A percentile compares a stretch with the other conserved stretches of the same genome.
Conservation (phyloP, 1,140 invertebrate species). For the Drosophila gunungcola region DNA sequence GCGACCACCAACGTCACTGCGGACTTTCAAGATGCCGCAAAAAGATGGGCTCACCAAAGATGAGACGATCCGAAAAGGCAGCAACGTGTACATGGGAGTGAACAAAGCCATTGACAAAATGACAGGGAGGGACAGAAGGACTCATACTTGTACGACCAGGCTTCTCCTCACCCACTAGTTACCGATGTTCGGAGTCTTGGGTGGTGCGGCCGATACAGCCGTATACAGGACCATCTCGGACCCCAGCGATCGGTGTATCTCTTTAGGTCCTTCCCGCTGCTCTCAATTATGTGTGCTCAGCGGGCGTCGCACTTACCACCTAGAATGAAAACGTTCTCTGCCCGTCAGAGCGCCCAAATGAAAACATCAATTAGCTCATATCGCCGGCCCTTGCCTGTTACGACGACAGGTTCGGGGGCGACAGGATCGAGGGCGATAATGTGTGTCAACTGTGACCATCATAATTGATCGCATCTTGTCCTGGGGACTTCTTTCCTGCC, state of each 20-base stretch:
- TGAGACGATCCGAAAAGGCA: slow-evolving; percentile 63
- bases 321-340: slow-evolving; percentile 68
- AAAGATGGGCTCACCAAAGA: slow-evolving; percentile 64
- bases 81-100: slow-evolving; percentile 43
- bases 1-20: slow-evolving; percentile 66
- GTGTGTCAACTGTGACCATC: slow-evolving; percentile 81
- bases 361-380: slow-evolving; percentile 81
- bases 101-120: slow-evolving; percentile 79
- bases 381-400: slow-evolving; percentile 32
- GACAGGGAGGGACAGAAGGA: slow-evolving; percentile 16
- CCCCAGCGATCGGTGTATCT: slow-evolving; percentile 5
- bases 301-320: slow-evolving; percentile 83
- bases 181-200: slow-evolving; percentile 45
- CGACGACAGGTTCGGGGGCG: slow-evolving; percentile 59
- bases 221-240: slow-evolving; percentile 21
- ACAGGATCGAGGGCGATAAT: slow-evolving; percentile 65
- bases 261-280: slow-evolving; percentile 36
- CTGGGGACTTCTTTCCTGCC: slow-evolving; percentile 28
- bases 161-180: slow-evolving; percentile 54
- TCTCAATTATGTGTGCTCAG: slow-evolving; percentile 84
- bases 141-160: slow-evolving; percentile 11
- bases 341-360: slow-evolving; percentile 58
- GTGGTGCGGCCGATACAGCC: slow-evolving; percentile 30
- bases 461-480: slow-evolving; percentile 69
- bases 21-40: slow-evolving; percentile 64